Evolutionary conservation across 2,888 invertebrate genomes (phyloP), one percentile per base, ranked within the genome.

Genomic region (Sarcophaga subvicina): DNA sequence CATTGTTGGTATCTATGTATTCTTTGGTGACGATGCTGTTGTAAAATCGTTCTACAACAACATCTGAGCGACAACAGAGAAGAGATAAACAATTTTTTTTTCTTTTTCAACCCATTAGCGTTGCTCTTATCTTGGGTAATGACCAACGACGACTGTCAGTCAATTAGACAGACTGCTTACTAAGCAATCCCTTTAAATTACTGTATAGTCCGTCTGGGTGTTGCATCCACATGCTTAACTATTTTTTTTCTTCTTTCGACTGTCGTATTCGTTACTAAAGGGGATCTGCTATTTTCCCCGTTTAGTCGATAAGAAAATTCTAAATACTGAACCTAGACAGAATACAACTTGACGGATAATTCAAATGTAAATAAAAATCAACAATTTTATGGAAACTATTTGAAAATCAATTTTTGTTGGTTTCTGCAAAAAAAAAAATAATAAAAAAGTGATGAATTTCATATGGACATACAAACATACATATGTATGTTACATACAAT

Each of bases 1-100:
- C 47, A 45, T 4, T 64, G 59, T 76, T 69, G 70, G 37, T 10
- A 37, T 3, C 2, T 22, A 25, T 37, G 2, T 37, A 37, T 37
- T 10, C 37, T 37, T 37, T 37, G 37, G 37, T 37, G 37, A 37
- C 10, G 10, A 37, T 37, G 37, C 10, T 37, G 37, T 37, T 0
- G 37, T 37, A 37, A 37, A 37, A 37, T 37, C 37, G 2, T 37
- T 10, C 1, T 64, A 63, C 73, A 75, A 75, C 67, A 75, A 69
- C 69, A 75, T 66, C 62, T 54, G 12, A 54, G 10, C 37, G 37
- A 37, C 37, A 81, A 81, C 69, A 37, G 45, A 76, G 63, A 76
- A 81, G 63, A 70, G 70, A 76, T 76, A 70, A 81, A 67, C 20
- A 4, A 37, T 80, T n/a, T 27, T 49, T 20, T 62, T 54, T 10